Evolutionary conservation across 2,888 invertebrate genomes (phyloP), one percentile per base, ranked within the genome.

Genomic region (Lysandra bellargus): DNA sequence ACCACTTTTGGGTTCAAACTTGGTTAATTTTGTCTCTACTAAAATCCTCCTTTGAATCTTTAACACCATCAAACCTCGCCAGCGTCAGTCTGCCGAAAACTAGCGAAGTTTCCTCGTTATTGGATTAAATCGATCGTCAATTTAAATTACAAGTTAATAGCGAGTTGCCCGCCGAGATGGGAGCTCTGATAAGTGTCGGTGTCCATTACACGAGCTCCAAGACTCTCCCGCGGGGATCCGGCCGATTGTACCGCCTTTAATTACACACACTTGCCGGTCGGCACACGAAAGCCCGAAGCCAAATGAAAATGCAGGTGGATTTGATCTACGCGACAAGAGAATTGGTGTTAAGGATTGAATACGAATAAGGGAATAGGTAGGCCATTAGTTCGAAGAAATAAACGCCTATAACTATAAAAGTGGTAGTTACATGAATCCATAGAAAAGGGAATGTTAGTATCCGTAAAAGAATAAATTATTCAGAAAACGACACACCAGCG

Each of bases 161-260:
- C 60, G 30, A 44, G 61, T 74, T 44, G 40, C 17, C 81, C 80
- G 78, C 79, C 80, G 76, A 81, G 83, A 82, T 83, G 80, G 80
- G 82, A 83, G 83, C 81, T 82, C 82, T 83, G 81, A 83, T 82
- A 83, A 83, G 83, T 83, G 83, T 82, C 82, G 80, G 81, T 84
- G 82, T 83, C 83, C 82, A 83, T 83, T 83, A 83, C 82, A 80
- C 80, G 80, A 80, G 81, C 78, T 80, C 78, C 82, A 79, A 80
- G 79, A 82, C 78, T 78, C 80, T 80, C 81, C 76, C 78, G 30
- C 78, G 81, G 81, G 80, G 81, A 81, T 81, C 82, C 81, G 33
- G 80, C 80, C 79, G 80, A 81, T 78, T 81, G 80, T 80, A 78
- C 80, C 44, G 57, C 53, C 76, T 23, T 74, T 44, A 74, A 74